Evolutionary conservation across 2,797 vertebrate genomes (phyloP).

Genomic region (Euthynnus affinis): DNA sequence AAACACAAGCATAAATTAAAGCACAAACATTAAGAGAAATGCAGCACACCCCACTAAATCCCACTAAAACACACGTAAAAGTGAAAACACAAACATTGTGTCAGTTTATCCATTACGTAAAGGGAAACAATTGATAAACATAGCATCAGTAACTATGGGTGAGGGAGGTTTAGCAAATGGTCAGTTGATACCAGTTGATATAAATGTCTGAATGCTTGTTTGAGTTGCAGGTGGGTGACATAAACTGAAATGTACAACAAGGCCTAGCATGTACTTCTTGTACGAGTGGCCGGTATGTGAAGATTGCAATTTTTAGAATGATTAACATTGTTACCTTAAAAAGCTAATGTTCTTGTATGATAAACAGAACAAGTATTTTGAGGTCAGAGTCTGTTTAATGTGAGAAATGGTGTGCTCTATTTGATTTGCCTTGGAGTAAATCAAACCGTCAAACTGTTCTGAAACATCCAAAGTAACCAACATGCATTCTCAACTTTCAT

Average conservation of each 20-base stretch:
- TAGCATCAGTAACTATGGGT: too few species aligned
- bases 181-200: too few species aligned
- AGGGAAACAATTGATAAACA: too few species aligned
- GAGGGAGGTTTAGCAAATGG: too few species aligned
- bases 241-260: constrained; percentile 13
- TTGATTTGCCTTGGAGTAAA: constrained; percentile 8
- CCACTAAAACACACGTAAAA: too few species aligned
- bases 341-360: background rate
- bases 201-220: constrained; percentile 17
- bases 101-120: too few species aligned
- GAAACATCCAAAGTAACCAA: constrained; percentile 21
- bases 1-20: too few species aligned
- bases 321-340: background rate
- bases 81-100: too few species aligned
- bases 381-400: constrained; percentile 8
- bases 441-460: constrained; percentile 16
- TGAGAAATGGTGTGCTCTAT: constrained; percentile 10
- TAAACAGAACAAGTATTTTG: background rate
- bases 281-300: background rate
- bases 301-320: background rate
- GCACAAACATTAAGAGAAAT: too few species aligned
- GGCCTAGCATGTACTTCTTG: background rate
- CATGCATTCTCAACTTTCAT: constrained; percentile 12
- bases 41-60: too few species aligned
- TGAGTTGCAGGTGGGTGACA: constrained; percentile 24